These are phyloP conservation scores for Nipponia nippon DNA, from an alignment of 2,113 vertebrate species.

Conservation along the genomic window DNA sequence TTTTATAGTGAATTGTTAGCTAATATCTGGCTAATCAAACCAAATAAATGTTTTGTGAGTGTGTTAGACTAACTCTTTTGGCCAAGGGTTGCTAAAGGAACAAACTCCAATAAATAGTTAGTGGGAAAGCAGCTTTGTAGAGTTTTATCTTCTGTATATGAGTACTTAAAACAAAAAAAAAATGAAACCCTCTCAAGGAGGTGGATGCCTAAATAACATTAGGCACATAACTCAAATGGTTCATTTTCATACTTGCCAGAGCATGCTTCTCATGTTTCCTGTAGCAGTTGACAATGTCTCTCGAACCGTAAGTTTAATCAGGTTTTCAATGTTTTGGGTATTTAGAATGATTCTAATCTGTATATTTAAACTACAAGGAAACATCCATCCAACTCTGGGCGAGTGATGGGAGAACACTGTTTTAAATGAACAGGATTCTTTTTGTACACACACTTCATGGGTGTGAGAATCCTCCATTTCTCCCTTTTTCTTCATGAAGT, in stretches of 20 bases:
- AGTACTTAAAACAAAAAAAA: neutral
- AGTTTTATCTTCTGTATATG: neutral
- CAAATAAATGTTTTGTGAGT: neutral
- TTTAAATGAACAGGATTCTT: neutral
- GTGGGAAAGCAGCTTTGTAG: neutral
- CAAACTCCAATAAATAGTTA: neutral
- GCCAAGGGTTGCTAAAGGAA: neutral
- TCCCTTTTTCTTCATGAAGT: neutral
- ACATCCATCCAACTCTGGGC: rapidly evolving
- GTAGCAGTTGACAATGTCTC: neutral
- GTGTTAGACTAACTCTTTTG: neutral
- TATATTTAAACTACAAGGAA: neutral
- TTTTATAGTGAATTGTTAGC: neutral
- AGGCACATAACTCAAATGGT: neutral
- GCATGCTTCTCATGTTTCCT: neutral
- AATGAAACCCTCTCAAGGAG: neutral
- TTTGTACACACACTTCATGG: rapidly evolving
- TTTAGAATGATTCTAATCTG: neutral
- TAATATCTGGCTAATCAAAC: neutral
- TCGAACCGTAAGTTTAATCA: neutral
- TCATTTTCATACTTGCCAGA: neutral
- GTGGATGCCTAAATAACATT: neutral
- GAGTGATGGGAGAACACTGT: neutral
- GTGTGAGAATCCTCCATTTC: neutral
- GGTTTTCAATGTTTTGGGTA: neutral